A percentile compares a stretch with the other conserved stretches of the same genome.
Conservation (phyloP, 2,888 invertebrate species). For the Cheilosia grossa region DNA sequence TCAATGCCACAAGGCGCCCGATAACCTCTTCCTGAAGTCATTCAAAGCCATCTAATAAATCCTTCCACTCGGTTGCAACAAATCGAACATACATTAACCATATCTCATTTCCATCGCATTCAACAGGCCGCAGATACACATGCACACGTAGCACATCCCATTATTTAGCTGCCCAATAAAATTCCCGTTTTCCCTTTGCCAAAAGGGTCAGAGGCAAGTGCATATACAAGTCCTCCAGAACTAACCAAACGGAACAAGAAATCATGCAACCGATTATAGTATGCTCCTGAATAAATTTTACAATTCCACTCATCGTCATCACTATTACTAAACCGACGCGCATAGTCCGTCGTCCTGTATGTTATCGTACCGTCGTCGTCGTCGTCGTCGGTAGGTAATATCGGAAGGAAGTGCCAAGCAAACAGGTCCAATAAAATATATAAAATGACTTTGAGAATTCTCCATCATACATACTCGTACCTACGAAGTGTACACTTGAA, state of each 20-base stretch:
- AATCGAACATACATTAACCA: conserved; percentile 67
- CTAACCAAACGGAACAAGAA: conserved; percentile 59
- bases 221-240: conserved; percentile 41
- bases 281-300: conserved; percentile 67
- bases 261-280: conserved; percentile 71
- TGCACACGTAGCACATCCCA: conserved; percentile 17
- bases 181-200: conserved; percentile 15
- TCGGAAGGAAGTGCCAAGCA: conserved; percentile 74
- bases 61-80: conserved; percentile 56
- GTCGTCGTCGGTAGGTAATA: conserved; percentile 46
- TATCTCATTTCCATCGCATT: conserved; percentile 62
- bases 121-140: conserved; percentile 54
- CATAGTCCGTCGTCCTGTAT: conserved; percentile 18
- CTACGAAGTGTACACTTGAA: conserved; percentile 71
- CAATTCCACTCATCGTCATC: conserved; percentile 58
- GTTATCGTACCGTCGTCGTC: conserved; percentile 15
- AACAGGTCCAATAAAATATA: conserved; percentile 74
- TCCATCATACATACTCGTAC: conserved; percentile 56
- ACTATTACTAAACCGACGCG: conserved; percentile 2
- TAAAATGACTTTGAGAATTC: conserved; percentile 68
- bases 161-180: conserved; percentile 4
- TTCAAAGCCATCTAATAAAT: conserved; percentile 55
- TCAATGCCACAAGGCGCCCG: not conserved
- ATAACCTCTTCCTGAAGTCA: conserved; percentile 43
- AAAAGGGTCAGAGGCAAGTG: conserved; percentile 28